Percentiles rank a stretch among this genome's conserved stretches.
phyloP scores from a whole-genome alignment of 2,113 vertebrate genomes.

The Halcyon senegalensis region DNA sequence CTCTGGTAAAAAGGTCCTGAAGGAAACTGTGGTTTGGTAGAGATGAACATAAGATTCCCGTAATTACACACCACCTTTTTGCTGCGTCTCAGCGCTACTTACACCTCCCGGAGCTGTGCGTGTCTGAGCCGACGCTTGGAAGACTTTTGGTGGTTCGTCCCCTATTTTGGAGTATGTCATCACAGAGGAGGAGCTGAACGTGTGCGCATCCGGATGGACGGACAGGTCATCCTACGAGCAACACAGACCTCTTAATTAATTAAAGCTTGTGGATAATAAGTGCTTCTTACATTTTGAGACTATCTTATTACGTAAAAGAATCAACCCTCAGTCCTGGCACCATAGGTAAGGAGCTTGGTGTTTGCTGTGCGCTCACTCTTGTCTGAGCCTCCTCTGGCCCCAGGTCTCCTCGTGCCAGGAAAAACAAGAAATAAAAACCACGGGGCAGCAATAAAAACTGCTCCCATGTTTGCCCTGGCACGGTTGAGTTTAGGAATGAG shows the following conservation, averaged over 20 bases:
- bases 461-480: accelerated
- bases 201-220: conserved; percentile 79
- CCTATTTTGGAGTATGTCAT: conserved; percentile 92
- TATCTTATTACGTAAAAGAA: not conserved
- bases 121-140: conserved; percentile 87
- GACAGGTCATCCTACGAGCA: conserved; percentile 81
- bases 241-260: not conserved
- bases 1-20: not conserved
- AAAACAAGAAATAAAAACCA: not conserved
- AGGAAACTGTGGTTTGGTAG: not conserved
- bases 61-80: not conserved
- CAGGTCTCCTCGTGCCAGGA: not conserved
- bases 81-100: conserved; percentile 59
- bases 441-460: not conserved
- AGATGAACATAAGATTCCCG: not conserved
- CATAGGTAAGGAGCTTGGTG: not conserved
- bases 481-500: not conserved
- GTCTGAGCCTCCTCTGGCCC: not conserved
- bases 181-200: conserved; percentile 90
- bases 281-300: not conserved
- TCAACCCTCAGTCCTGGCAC: not conserved
- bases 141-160: conserved; percentile 89
- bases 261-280: not conserved
- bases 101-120: conserved; percentile 90
- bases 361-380: not conserved